phyloP scores from a whole-genome alignment of 2,113 vertebrate species.

The Hemibagrus wyckioides region DNA sequence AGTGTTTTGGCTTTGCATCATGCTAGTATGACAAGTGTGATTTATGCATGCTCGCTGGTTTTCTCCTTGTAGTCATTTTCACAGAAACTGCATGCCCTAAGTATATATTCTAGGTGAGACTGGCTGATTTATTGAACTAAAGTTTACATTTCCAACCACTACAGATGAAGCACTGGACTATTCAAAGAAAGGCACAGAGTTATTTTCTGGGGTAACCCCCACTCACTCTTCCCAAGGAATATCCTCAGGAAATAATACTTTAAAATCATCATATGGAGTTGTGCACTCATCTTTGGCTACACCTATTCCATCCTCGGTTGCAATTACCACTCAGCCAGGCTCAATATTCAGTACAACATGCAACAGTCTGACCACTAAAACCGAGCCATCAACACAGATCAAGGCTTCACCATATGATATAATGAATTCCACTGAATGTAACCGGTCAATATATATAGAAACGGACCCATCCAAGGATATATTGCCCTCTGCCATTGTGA shows the following conservation, averaged over 20 bases:
- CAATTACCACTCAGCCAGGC: slow-evolving; percentile 95
- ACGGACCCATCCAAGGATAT: slow-evolving; percentile 77
- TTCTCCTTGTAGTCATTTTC: slow-evolving; percentile 62
- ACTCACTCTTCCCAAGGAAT: slow-evolving; percentile 84
- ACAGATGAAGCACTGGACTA: slow-evolving; percentile 98
- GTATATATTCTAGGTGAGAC: background rate
- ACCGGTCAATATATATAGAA: slow-evolving; percentile 76
- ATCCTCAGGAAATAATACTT: slow-evolving; percentile 82
- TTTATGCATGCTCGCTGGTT: slow-evolving; percentile 80
- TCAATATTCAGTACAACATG: slow-evolving; percentile 88
- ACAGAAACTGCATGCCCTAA: slow-evolving; percentile 66
- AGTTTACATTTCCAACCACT: slow-evolving; percentile 85
- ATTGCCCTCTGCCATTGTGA: slow-evolving; percentile 76
- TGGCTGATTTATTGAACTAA: slow-evolving; percentile 61
- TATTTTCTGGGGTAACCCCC: slow-evolving; percentile 78
- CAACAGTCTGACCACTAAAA: slow-evolving; percentile 72
- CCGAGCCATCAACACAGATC: slow-evolving; percentile 75
- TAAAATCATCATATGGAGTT: slow-evolving; percentile 90
- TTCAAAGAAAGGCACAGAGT: slow-evolving; percentile 88
- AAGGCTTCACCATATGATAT: slow-evolving; percentile 84
- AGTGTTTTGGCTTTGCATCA: slow-evolving; percentile 84
- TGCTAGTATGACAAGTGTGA: slow-evolving; percentile 77
- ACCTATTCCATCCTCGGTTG: slow-evolving; percentile 89
- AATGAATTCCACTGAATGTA: slow-evolving; percentile 78
- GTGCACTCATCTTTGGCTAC: slow-evolving; percentile 91